phyloP scores from a whole-genome alignment of 2,888 invertebrate species.

The Diaperis boleti region DNA sequence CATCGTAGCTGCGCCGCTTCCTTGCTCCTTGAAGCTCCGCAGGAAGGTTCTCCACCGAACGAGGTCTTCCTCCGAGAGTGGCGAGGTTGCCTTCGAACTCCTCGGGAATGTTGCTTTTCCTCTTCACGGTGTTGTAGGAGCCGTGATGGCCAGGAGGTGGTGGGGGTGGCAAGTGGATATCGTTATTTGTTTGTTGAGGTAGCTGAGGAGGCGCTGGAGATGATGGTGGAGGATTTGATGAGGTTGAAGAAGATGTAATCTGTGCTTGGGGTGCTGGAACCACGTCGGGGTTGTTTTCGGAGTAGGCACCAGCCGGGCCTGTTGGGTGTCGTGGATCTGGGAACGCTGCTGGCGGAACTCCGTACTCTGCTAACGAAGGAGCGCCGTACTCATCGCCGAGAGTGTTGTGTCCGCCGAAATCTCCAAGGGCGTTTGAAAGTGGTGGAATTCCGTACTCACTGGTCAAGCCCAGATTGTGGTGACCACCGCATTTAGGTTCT shows the following conservation, averaged over 20 bases:
- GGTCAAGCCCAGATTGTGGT: constrained; percentile 71
- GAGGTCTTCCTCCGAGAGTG: constrained; percentile 86
- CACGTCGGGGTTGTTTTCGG: constrained; percentile 83
- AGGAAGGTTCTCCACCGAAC: constrained; percentile 87
- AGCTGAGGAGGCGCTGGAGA: constrained; percentile 70
- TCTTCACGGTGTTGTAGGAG: constrained; percentile 85
- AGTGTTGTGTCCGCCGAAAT: constrained; percentile 64
- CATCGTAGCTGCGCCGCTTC: constrained; percentile 71
- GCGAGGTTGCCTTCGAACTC: constrained; percentile 84
- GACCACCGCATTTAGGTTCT: constrained; percentile 86
- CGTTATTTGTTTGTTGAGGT: constrained; percentile 72
- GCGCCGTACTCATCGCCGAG: constrained; percentile 77
- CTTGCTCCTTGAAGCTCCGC: constrained; percentile 83
- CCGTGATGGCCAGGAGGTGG: constrained; percentile 85
- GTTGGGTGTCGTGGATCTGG: constrained; percentile 91
- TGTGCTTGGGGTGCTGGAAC: constrained; percentile 87
- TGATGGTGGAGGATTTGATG: constrained; percentile 70
- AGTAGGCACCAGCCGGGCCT: constrained; percentile 85
- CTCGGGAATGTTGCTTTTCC: constrained; percentile 77
- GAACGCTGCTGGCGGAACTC: constrained; percentile 84
- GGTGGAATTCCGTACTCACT: constrained; percentile 78
- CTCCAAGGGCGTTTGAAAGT: constrained; percentile 61
- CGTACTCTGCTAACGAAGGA: constrained; percentile 77
- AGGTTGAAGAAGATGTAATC: constrained; percentile 77
- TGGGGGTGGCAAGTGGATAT: constrained; percentile 85